phyloP scores from a whole-genome alignment of 2,888 invertebrate species.

The Linyphia triangularis region DNA sequence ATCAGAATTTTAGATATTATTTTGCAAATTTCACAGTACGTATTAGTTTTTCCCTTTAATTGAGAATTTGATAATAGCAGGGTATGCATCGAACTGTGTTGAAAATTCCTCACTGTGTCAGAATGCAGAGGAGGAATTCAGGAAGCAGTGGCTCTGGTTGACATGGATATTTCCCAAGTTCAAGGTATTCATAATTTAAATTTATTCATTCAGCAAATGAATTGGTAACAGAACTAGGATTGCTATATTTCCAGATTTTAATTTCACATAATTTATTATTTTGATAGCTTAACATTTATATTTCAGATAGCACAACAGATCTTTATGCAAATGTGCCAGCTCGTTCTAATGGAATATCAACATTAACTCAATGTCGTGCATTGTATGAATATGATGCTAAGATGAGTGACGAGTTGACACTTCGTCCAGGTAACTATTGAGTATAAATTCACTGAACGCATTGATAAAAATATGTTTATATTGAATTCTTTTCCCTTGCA shows the following conservation, averaged over 20 bases:
- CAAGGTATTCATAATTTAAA: slow-evolving; percentile 28
- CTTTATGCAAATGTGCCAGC: slow-evolving; percentile 70
- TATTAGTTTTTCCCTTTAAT: too few relatives aligned
- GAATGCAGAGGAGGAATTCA: slow-evolving; percentile 72
- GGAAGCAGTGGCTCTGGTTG: slow-evolving; percentile 69
- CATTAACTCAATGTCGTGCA: slow-evolving; percentile 89
- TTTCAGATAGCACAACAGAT: slow-evolving; percentile 46
- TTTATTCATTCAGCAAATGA: not conserved
- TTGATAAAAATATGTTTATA: not conserved
- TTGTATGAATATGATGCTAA: slow-evolving; percentile 93
- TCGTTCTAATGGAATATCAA: slow-evolving; percentile 79
- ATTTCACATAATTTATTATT: not conserved
- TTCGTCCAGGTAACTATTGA: slow-evolving; percentile 84
- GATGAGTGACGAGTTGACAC: slow-evolving; percentile 90
- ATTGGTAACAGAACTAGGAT: not conserved
- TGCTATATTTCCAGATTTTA: not conserved
- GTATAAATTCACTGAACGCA: not conserved
- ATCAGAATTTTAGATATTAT: not conserved
- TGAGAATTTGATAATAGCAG: too few relatives aligned
- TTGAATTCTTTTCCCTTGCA: not conserved
- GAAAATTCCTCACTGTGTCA: slow-evolving; percentile 71
- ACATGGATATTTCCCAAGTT: slow-evolving; percentile 65
- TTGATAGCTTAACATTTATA: not conserved
- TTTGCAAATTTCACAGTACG: too few relatives aligned
- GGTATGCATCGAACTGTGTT: slow-evolving; percentile 77